Evolutionary conservation across 2,797 vertebrate genomes (phyloP), one percentile per base, ranked within the genome.

Genomic region (Paedocypris micromegethes): DNA sequence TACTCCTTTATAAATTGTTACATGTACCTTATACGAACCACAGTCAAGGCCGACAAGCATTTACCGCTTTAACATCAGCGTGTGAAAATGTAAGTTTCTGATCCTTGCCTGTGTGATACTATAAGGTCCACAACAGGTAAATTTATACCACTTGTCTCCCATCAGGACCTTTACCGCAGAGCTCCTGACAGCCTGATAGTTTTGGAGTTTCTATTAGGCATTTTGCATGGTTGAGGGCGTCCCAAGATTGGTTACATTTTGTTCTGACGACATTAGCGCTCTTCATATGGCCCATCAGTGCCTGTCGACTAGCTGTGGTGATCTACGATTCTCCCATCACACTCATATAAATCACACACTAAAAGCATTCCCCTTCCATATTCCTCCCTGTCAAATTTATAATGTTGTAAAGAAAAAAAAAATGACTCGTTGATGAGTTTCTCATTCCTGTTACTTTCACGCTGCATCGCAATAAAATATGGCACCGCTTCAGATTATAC

Each of bases 241-340:
- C 83, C 86, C 83, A 83, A 91, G 89, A 91, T 91, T 91, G 89
- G 90, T 90, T 90, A 90, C 89, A 90, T 91, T 91, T 90, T 90
- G 90, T 89, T 90, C 88, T 80, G 82, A 77, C 80, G 86, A 87
- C 87, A 90, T 91, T 91, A 91, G 88, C 72, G 82, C 85, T 85
- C 83, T 86, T 81, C 85, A 84, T 83, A 87, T 78, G 83, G 75
- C 73, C 90, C 87, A 90, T 90, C 90, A 90, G 87, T 72, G 68
- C 60, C 85, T 87, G 88, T 87, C 88, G 88, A 85, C 88, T 86
- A 84, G 87, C 87, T 85, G 85, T 84, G 75, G 84, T 91, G 90
- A 90, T 91, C 88, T 91, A 91, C 89, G 89, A 89, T 88, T 90
- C 87, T 76, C 76, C 86, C 87, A 88, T 90, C 89, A 88, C 86